Evolutionary conservation across 2,797 vertebrate genomes (phyloP).

Genomic region (Enteromius unitaeniatus): DNA sequence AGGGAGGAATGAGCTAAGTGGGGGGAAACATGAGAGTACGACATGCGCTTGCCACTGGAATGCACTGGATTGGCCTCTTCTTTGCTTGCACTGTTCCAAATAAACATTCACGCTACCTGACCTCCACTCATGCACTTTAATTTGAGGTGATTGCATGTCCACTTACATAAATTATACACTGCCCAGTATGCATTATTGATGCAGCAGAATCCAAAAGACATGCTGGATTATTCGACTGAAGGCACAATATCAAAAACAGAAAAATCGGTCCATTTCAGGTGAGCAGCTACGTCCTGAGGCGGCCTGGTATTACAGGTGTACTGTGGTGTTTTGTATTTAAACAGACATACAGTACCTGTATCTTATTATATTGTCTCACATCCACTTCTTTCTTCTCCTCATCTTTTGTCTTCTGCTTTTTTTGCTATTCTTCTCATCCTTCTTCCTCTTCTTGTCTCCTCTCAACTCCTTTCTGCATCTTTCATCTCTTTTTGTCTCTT

Average conservation of each 20-base stretch:
- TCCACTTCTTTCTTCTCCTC: neutral
- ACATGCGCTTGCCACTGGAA: constrained; percentile 41
- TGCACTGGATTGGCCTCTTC: constrained; percentile 28
- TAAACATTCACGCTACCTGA: constrained; percentile 49
- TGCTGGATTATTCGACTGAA: constrained; percentile 67
- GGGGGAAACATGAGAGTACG: neutral
- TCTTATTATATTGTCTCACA: neutral
- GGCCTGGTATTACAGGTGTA: neutral
- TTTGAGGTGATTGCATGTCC: constrained; percentile 83
- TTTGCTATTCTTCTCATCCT: neutral
- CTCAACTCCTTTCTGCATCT: no score
- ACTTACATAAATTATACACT: constrained; percentile 84
- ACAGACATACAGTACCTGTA: neutral
- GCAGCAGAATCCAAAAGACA: constrained; percentile 76
- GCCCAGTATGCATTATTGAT: constrained; percentile 77
- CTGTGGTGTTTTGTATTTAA: neutral
- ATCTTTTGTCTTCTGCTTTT: neutral
- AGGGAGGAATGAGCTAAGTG: constrained; percentile 57
- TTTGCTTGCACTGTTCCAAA: constrained; percentile 24
- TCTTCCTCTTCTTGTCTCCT: neutral
- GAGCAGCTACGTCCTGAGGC: neutral
- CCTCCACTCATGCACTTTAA: constrained; percentile 72
- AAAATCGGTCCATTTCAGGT: constrained; percentile 40
- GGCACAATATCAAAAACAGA: constrained; percentile 64
- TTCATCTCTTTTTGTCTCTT: neutral